Percentiles rank a stretch among this genome's conserved stretches.
phyloP scores from a whole-genome alignment of 2,113 vertebrate genomes.

The Trochalopteron elliotii region DNA sequence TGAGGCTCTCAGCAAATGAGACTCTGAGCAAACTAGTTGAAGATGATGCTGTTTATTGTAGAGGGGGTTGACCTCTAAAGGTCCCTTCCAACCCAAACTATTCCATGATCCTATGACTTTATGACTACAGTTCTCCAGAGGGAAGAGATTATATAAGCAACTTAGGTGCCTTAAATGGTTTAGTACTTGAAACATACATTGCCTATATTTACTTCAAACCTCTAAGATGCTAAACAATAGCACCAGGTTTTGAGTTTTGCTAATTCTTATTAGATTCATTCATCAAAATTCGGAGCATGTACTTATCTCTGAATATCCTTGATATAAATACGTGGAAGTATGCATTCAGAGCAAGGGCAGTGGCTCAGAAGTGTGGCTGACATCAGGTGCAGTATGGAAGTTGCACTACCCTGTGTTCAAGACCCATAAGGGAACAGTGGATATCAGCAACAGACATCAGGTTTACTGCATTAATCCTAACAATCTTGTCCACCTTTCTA shows the following conservation, averaged over 20 bases:
- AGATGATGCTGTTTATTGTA: background rate
- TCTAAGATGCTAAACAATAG: background rate
- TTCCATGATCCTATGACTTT: background rate
- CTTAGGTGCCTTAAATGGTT: background rate
- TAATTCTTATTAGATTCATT: background rate
- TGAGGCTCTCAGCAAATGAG: background rate
- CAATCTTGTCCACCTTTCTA: background rate
- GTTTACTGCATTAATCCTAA: background rate
- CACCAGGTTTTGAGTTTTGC: background rate
- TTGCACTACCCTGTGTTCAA: background rate
- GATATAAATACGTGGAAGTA: background rate
- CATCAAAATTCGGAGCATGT: background rate
- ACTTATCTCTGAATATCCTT: background rate
- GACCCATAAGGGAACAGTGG: rapidly evolving
- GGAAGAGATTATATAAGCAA: background rate
- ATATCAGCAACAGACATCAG: background rate
- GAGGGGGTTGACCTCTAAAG: background rate
- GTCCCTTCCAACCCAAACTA: background rate
- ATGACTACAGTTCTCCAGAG: background rate
- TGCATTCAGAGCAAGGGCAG: background rate
- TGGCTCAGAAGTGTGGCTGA: background rate
- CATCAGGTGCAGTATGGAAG: background rate
- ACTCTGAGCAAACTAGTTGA: background rate
- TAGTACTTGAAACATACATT: background rate
- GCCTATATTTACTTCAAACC: background rate